Conservation (phyloP, 2,888 invertebrate genomes). For the Ptycholaimellus sp. region DNA sequence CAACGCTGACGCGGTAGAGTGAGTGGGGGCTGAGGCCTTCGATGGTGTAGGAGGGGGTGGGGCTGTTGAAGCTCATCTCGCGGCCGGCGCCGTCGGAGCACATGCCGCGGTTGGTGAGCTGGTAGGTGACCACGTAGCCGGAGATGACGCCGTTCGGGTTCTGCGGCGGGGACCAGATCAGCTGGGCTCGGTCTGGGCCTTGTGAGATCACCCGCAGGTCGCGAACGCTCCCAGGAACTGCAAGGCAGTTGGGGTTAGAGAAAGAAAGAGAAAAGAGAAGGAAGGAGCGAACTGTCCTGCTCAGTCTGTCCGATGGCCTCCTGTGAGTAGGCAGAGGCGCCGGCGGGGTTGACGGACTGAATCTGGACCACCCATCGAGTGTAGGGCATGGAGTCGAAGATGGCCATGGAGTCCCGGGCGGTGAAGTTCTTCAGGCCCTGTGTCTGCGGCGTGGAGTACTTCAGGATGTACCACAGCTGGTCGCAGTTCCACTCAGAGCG, state of each 20-base stretch:
- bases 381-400: conserved; percentile 22
- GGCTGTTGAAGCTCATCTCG: conserved; percentile 14
- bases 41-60: conserved; percentile 17
- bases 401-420: conserved; percentile 14
- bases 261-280: not conserved
- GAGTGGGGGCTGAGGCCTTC: conserved; percentile 22
- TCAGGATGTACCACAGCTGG: conserved; percentile 23
- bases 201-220: conserved; percentile 17
- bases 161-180: conserved; percentile 19
- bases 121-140: conserved; percentile 24
- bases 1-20: conserved; percentile 21
- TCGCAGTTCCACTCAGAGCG: conserved; percentile 25
- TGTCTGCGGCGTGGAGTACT: conserved; percentile 11
- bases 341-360: conserved; percentile 22
- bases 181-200: conserved; percentile 17
- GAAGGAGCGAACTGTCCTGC: not conserved
- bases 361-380: conserved; percentile 23
- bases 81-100: conserved; percentile 18
- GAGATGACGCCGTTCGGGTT: conserved; percentile 21
- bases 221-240: conserved; percentile 20
- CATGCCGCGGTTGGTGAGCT: conserved; percentile 20
- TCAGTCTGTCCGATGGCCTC: conserved; percentile 18
- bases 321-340: conserved; percentile 18
- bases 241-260: too few species aligned
- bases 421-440: conserved; percentile 18